Evolutionary conservation across 2,113 vertebrate genomes (phyloP).

Genomic region (Mionectes macconnelli): DNA sequence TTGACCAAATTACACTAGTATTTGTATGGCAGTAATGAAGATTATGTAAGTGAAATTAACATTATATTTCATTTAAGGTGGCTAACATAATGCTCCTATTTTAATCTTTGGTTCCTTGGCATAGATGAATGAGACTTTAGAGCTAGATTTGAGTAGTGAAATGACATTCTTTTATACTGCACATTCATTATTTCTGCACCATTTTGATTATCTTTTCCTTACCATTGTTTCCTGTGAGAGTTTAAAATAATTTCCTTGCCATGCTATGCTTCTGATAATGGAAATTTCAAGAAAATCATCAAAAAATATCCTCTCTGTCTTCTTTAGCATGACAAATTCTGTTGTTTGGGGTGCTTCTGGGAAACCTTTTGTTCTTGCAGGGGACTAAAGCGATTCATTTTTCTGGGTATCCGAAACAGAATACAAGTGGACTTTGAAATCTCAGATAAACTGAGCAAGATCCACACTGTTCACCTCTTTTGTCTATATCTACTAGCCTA

Average conservation of each 20-base stretch:
- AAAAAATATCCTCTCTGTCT: background rate
- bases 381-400: background rate
- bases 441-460: background rate
- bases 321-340: background rate
- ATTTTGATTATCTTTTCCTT: background rate
- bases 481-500: background rate
- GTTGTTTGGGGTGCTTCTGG: background rate
- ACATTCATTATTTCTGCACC: background rate
- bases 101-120: conserved; percentile 28
- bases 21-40: conserved; percentile 32
- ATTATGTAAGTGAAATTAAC: conserved; percentile 47
- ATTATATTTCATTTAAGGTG: conserved; percentile 52
- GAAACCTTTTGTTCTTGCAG: background rate
- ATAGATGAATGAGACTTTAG: background rate
- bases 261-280: background rate
- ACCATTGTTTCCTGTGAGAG: background rate
- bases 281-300: background rate
- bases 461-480: background rate
- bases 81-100: conserved; percentile 45
- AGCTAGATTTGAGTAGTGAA: background rate
- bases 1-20: conserved; percentile 29
- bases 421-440: background rate
- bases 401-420: background rate
- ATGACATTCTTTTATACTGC: background rate
- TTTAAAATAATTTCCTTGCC: background rate